These are phyloP conservation scores for Callosobruchus maculatus DNA, from an alignment of 2,888 invertebrate species.

Conservation along the genomic window DNA sequence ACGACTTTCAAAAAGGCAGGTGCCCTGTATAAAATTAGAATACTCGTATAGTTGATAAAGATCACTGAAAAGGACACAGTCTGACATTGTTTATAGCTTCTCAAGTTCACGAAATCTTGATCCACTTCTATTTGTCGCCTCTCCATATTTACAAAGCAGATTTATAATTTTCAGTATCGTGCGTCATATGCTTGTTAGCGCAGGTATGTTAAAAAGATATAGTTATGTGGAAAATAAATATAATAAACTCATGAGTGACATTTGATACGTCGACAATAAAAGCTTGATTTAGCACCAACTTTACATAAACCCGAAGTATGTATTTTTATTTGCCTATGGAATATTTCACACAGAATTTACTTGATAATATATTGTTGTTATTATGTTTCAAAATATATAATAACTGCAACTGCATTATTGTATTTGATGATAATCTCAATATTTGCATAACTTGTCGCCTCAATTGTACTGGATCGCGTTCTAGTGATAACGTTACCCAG, in stretches of 20 bases:
- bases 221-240: neutral
- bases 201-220: neutral
- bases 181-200: neutral
- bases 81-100: neutral
- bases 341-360: neutral
- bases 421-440: neutral
- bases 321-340: neutral
- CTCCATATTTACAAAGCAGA: neutral
- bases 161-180: neutral
- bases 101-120: neutral
- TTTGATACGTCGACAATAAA: neutral
- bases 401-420: neutral
- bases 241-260: neutral
- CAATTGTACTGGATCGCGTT: too few relatives aligned
- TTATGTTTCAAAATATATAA: neutral
- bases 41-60: too few relatives aligned
- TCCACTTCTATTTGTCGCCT: neutral
- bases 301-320: neutral
- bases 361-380: neutral
- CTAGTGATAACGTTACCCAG: too few relatives aligned
- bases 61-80: too few relatives aligned
- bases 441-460: too few relatives aligned
- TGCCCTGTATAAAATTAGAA: too few relatives aligned
- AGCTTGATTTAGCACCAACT: conserved; percentile 2
- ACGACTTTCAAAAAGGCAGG: too few relatives aligned